These are phyloP conservation scores for Cnemophilus loriae DNA, from an alignment of 2,113 vertebrate species.

Conservation along the genomic window DNA sequence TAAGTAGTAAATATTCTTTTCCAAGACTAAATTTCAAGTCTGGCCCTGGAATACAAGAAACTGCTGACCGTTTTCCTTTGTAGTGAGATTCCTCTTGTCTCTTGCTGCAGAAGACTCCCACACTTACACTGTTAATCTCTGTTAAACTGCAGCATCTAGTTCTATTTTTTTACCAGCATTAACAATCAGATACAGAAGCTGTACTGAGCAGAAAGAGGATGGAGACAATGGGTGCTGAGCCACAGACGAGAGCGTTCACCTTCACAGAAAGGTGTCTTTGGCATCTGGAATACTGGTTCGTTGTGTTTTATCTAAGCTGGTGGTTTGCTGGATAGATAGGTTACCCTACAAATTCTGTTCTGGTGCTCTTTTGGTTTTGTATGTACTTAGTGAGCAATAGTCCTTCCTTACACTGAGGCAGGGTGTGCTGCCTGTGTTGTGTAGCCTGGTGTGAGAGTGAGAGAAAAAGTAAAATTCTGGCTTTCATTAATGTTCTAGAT, in stretches of 20 bases:
- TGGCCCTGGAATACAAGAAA: not conserved
- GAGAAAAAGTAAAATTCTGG: not conserved
- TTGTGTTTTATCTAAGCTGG: not conserved
- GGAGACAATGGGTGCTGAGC: not conserved
- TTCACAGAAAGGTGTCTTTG: not conserved
- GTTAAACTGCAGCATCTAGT: not conserved
- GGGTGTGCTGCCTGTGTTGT: not conserved
- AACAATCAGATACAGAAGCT: not conserved
- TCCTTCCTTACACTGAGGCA: not conserved
- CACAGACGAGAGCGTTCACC: rapidly evolving
- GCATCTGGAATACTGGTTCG: rapidly evolving
- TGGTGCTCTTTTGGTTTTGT: not conserved
- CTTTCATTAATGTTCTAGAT: conserved; percentile 73
- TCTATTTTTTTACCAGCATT: not conserved
- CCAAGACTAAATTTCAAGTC: not conserved
- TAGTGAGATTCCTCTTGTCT: not conserved
- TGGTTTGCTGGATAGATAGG: not conserved
- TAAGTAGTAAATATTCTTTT: not conserved
- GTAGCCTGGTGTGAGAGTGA: not conserved
- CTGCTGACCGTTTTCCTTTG: not conserved
- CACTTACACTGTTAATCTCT: not conserved
- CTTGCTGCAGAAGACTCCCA: not conserved
- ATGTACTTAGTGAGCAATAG: not conserved
- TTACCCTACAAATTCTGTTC: not conserved
- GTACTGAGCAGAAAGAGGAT: not conserved